Base-by-base conservation (phyloP, 1,140 invertebrate genomes). In the Bombus turneri region DNA sequence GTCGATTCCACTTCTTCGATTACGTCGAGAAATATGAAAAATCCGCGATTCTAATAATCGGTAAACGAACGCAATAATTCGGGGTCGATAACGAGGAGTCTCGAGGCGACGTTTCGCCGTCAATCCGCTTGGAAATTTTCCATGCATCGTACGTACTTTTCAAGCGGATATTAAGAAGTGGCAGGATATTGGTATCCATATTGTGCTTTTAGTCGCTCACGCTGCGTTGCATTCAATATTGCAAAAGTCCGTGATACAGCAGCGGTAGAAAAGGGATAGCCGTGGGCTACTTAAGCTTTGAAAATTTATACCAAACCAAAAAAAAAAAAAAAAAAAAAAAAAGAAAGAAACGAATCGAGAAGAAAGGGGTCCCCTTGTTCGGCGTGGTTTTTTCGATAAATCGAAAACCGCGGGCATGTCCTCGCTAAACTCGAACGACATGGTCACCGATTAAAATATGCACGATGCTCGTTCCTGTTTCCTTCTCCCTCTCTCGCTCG, bases 161-260 rank as follows among this genome's bases (percentile, higher is more conserved):
- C 62, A 59, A 47, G 75, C 66, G 80, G 79, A 80, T 89, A 90
- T 90, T 79, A 87, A 69, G 69, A 86, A 78, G 81, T 82, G 88
- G 82, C 77, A 75, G 81, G 64, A 84, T 90, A 88, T 88, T 83
- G 88, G 85, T 90, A 87, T 89, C 83, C 75, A 75, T 74, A 75
- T 89, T 90, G 77, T 82, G 80, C 39, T 85, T 72, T 81, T 75
- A 64, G 53, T 73, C 31, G 79, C 34, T 64, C 69, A 43, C 66
- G 85, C 57, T 25, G 62, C 85, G 73, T 59, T 84, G 81, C 88
- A 69, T 89, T 87, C 73, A 64, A 69, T 72, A 74, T 84, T 18
- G 77, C 73, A 62, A 62, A n/a, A 64, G 71, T 68, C 79, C 53
- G 31, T 37, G 69, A 72, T 15, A 77, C 59, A 37, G 75, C 69